Evolutionary conservation across 2,888 invertebrate genomes (phyloP).

Genomic region (Mythimna lalbum): DNA sequence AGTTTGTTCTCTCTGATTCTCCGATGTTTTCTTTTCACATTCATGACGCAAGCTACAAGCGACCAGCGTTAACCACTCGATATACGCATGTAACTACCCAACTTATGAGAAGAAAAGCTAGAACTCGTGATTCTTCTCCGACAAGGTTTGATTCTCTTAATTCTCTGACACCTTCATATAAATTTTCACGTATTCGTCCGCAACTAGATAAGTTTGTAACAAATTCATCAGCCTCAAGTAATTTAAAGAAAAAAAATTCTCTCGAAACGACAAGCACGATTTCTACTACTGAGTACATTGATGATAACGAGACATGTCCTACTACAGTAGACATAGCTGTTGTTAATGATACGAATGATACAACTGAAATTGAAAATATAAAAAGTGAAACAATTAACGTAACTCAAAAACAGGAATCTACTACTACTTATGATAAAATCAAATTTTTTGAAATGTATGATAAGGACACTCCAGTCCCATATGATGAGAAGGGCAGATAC

Average conservation of each 20-base stretch:
- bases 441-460: constrained; percentile 86
- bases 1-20: constrained; percentile 49
- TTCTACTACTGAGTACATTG: constrained; percentile 5
- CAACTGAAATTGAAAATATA: constrained; percentile 7
- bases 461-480: constrained; percentile 68
- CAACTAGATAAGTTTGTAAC: not conserved
- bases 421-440: constrained; percentile 77
- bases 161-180: constrained; percentile 35
- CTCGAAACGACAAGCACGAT: not conserved
- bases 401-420: constrained; percentile 25
- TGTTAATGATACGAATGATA: constrained; percentile 5
- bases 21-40: constrained; percentile 68
- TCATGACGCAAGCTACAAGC: constrained; percentile 50
- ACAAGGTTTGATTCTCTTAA: constrained; percentile 44
- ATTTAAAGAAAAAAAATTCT: not conserved
- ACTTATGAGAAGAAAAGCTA: constrained; percentile 31
- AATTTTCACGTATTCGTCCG: constrained; percentile 15
- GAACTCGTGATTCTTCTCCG: constrained; percentile 45
- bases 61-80: constrained; percentile 45
- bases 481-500: constrained; percentile 41
- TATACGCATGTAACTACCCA: constrained; percentile 38
- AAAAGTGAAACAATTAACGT: not conserved
- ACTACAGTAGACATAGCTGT: constrained; percentile 30
- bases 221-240: constrained; percentile 4
- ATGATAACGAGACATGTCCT: constrained; percentile 51